A percentile compares a stretch with the other conserved stretches of the same genome.
phyloP scores from a whole-genome alignment of 1,140 invertebrate genomes.

The Drosophila willistoni region DNA sequence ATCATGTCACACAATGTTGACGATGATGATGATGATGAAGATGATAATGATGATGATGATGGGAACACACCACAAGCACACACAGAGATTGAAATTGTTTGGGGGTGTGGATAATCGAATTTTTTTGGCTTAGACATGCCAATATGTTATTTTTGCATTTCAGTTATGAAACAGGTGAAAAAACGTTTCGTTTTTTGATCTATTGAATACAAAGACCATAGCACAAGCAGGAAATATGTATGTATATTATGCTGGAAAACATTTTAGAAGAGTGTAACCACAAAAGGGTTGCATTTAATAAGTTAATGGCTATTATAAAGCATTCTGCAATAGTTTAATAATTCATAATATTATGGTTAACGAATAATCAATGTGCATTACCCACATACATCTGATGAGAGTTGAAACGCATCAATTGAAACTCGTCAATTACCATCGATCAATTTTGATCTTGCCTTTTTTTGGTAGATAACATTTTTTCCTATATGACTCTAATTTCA shows the following conservation, averaged over 20 bases:
- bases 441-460: too few relatives aligned
- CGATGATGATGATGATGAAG: background rate
- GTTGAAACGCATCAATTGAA: too few relatives aligned
- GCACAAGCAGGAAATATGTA: background rate
- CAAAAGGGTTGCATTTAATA: too few relatives aligned
- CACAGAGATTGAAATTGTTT: background rate
- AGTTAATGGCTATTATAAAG: too few relatives aligned
- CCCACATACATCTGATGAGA: too few relatives aligned
- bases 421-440: too few relatives aligned
- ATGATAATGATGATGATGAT: too few relatives aligned
- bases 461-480: too few relatives aligned
- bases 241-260: background rate
- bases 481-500: too few relatives aligned
- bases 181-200: background rate
- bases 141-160: conserved; percentile 13
- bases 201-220: background rate
- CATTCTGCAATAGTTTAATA: too few relatives aligned
- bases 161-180: conserved; percentile 7
- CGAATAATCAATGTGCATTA: too few relatives aligned
- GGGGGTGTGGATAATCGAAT: conserved; percentile 7
- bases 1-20: conserved; percentile 5
- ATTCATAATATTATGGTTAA: too few relatives aligned
- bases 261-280: background rate
- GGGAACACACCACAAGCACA: background rate
- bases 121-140: conserved; percentile 9